phyloP scores from a whole-genome alignment of 1,140 invertebrate genomes.

The Cryptotermes secundus region DNA sequence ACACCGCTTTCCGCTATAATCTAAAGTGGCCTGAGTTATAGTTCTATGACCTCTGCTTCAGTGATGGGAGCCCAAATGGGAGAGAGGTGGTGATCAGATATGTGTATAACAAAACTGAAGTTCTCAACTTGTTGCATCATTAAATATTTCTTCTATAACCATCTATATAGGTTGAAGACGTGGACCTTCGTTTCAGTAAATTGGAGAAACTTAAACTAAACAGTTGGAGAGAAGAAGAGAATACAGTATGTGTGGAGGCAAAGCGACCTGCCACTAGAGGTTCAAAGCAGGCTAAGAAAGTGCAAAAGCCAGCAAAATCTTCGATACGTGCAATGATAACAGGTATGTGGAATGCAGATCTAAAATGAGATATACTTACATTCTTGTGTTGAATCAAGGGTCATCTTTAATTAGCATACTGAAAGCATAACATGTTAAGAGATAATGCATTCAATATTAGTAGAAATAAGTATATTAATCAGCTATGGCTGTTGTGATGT shows the following conservation, averaged over 20 bases:
- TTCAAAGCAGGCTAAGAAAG: background rate
- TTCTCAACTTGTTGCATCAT: background rate
- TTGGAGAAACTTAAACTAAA: slow-evolving; percentile 51
- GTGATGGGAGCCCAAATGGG: no score
- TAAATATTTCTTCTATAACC: background rate
- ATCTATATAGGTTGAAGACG: slow-evolving; percentile 44
- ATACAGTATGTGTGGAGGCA: background rate
- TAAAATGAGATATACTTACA: background rate
- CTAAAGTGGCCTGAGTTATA: no score
- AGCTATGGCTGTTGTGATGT: no score
- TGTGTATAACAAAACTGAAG: no score
- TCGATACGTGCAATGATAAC: background rate
- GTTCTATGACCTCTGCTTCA: background rate
- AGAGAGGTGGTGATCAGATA: background rate
- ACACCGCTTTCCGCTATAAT: no score
- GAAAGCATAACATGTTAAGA: no score
- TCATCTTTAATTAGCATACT: background rate
- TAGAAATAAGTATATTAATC: no score
- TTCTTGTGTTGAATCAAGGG: background rate
- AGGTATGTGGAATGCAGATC: background rate
- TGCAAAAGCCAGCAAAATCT: background rate
- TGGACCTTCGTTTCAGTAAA: slow-evolving; percentile 55
- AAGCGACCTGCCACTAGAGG: background rate
- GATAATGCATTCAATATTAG: no score
- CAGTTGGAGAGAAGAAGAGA: slow-evolving; percentile 53